Conservation (phyloP, 2,113 vertebrate species). For the Rhabdomys dilectus region DNA sequence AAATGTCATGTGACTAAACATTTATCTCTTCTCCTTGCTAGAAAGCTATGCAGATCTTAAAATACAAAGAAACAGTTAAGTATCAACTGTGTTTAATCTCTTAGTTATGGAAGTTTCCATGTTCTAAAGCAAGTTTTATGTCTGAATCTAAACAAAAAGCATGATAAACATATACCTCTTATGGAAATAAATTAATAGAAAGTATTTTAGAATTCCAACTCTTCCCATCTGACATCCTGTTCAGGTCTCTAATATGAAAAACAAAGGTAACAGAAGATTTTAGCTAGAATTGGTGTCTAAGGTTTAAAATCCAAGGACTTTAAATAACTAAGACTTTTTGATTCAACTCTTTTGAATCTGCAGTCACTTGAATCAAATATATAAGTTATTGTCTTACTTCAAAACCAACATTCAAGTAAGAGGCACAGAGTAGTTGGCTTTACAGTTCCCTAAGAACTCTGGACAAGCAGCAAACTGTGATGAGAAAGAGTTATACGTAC, state of each 20-base stretch:
- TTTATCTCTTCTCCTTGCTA: not conserved
- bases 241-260: not conserved
- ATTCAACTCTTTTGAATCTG: not conserved
- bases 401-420: not conserved
- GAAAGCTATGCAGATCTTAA: not conserved
- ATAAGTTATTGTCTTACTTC: not conserved
- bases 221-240: not conserved
- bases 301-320: not conserved
- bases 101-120: not conserved
- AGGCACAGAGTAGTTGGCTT: fast-evolving
- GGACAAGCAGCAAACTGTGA: not conserved
- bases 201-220: not conserved
- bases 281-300: not conserved
- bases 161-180: not conserved
- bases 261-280: not conserved
- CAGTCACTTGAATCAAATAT: not conserved
- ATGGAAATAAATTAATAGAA: not conserved
- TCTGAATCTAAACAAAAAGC: not conserved
- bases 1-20: not conserved
- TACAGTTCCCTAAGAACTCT: not conserved
- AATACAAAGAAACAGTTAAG: not conserved
- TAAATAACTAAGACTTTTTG: not conserved
- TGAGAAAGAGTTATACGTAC: not conserved
- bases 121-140: not conserved
- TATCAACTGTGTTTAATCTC: not conserved